Conservation (phyloP, 2,888 invertebrate genomes). For the Labia minor region DNA sequence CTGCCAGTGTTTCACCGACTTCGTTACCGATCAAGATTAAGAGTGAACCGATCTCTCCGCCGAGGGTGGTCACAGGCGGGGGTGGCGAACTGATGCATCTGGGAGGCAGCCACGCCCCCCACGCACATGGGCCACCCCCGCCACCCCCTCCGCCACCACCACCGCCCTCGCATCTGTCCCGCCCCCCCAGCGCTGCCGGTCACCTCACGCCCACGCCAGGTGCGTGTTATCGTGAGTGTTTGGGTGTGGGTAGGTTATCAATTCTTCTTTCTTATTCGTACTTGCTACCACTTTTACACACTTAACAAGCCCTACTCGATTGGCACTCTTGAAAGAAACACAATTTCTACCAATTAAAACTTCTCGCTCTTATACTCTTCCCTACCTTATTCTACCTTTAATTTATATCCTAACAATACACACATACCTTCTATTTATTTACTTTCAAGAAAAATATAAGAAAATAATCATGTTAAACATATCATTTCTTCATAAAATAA, state of each 20-base stretch:
- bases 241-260: conserved; percentile 2
- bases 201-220: conserved; percentile 50
- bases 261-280: neutral
- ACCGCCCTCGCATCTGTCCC: conserved; percentile 38
- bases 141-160: conserved; percentile 44
- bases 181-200: conserved; percentile 45
- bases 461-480: too few relatives aligned
- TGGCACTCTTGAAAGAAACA: too few relatives aligned
- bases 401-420: too few relatives aligned
- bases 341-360: too few relatives aligned
- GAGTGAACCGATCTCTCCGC: conserved; percentile 91
- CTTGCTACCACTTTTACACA: neutral
- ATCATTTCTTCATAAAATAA: too few relatives aligned
- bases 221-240: conserved; percentile 27
- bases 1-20: conserved; percentile 45
- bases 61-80: conserved; percentile 60
- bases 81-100: conserved; percentile 28
- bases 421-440: too few relatives aligned
- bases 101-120: conserved; percentile 31
- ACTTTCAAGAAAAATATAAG: too few relatives aligned
- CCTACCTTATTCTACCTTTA: too few relatives aligned
- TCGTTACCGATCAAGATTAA: conserved; percentile 82
- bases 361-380: too few relatives aligned
- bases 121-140: conserved; percentile 41
- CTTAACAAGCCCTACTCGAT: too few relatives aligned